Conservation (phyloP, 2,113 vertebrate genomes). For the Seriola aureovittata region DNA sequence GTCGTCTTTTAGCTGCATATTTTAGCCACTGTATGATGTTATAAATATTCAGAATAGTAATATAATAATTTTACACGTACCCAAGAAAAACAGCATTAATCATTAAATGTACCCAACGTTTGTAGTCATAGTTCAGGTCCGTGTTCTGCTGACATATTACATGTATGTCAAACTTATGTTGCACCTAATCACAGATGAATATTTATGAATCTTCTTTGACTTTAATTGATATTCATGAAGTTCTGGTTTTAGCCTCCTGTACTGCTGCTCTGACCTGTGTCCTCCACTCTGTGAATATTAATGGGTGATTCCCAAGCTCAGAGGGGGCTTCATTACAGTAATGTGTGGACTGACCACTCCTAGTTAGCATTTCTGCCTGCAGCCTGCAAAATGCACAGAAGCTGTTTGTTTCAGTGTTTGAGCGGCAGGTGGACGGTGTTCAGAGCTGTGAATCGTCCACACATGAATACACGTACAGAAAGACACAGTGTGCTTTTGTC, state of each 20-base stretch:
- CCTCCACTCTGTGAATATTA: conserved; percentile 21
- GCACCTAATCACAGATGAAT: conserved; percentile 36
- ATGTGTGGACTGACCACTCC: neutral
- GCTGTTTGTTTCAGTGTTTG: neutral
- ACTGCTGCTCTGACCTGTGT: conserved; percentile 40
- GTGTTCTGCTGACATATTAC: neutral
- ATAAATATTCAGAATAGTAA: too few relatives aligned
- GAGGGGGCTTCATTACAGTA: neutral
- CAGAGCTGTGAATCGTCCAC: neutral
- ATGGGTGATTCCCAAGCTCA: neutral
- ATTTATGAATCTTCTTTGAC: conserved; percentile 44
- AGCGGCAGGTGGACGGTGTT: neutral
- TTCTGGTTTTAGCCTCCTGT: conserved; percentile 33
- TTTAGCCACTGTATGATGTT: too few relatives aligned
- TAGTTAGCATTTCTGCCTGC: neutral
- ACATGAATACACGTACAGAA: too few relatives aligned
- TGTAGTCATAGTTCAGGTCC: conserved; percentile 1
- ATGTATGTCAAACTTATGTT: conserved; percentile 8
- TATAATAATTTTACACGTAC: too few relatives aligned
- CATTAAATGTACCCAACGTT: neutral
- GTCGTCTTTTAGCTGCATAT: too few relatives aligned
- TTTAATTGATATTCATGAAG: conserved; percentile 56
- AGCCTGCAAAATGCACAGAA: neutral
- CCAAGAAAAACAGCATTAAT: neutral
- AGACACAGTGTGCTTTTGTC: too few relatives aligned